These are phyloP conservation scores for Drosophila subpulchrella DNA, from an alignment of 1,140 invertebrate species.

Conservation along the genomic window DNA sequence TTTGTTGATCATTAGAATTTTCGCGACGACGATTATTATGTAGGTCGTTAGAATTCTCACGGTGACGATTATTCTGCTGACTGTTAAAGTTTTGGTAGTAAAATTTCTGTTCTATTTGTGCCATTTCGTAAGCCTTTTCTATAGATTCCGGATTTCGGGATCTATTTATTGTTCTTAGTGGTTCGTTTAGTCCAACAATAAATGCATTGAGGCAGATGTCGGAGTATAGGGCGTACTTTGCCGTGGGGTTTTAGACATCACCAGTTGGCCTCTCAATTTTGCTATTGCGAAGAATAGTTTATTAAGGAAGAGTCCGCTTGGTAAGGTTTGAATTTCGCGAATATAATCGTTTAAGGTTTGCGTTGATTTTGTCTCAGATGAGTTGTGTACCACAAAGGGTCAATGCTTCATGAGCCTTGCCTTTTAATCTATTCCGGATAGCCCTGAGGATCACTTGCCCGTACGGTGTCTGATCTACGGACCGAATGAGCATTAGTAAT, in stretches of 20 bases:
- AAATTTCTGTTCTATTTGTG: constrained; percentile 11
- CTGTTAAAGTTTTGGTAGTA: neutral
- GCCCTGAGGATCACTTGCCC: constrained; percentile 5
- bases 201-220: constrained; percentile 1
- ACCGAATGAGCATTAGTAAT: constrained; percentile 2
- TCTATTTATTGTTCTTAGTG: constrained; percentile 8
- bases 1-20: constrained; percentile 9
- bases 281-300: constrained; percentile 11
- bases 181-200: neutral
- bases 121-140: constrained; percentile 3
- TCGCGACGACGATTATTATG: neutral
- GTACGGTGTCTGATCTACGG: neutral
- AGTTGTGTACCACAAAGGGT: constrained; percentile 8
- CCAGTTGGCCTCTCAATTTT: constrained; percentile 2
- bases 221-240: neutral
- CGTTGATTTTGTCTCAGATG: constrained; percentile 14
- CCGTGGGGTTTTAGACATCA: neutral
- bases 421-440: constrained; percentile 3
- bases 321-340: constrained; percentile 12
- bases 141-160: neutral
- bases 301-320: constrained; percentile 9
- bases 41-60: neutral
- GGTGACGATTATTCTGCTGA: neutral
- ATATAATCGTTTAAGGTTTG: constrained; percentile 12
- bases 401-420: constrained; percentile 12